Base-by-base conservation (phyloP, 2,888 invertebrate species). In the Spilarctia lutea region DNA sequence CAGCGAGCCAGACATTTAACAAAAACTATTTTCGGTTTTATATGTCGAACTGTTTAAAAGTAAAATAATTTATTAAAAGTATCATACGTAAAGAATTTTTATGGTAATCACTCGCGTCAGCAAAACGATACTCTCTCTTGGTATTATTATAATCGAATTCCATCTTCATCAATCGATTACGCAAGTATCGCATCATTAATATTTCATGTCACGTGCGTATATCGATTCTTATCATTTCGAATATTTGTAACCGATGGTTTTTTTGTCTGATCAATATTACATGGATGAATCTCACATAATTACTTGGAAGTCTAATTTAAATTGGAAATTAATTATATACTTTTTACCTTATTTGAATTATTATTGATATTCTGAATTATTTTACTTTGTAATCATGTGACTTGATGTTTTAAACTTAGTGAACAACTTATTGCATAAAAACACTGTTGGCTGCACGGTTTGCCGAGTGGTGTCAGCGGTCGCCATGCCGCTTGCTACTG, bases 101-200 rank as follows among this genome's bases (percentile, higher is more conserved):
- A 85, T 79, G 81, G 72, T 82, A 81, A 87, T 85, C 82, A 83
- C 82, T 82, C 81, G 78, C 77, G 83, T 83, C 79, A 81, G 82
- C 81, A 84, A 86, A 83, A 76, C 79, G 74, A 67, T 83, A 83
- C 85, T 86, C 83, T 88, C 85, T 85, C 84, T 79, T 76, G 80
- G 81, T 83, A 81, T 89, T 88, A 88, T 81, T 81, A 86, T 88
- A 88, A 89, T 88, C 83, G 84, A 83, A 84, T 84, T 84, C 86
- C 86, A 85, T 88, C 86, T 89, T 88, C 86, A 89, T 87, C 86
- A 87, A 83, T 85, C 83, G 79, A 83, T 89, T 87, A 86, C 85
- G 85, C 79, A 88, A 87, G 80, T 77, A 84, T 82, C 83, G 84
- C 66, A 84, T 86, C 83, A 86, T 89, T 87, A 85, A 89, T 88